These are phyloP conservation scores for Alviniconcha marisindica DNA, from an alignment of 1,140 invertebrate species.

Conservation along the genomic window DNA sequence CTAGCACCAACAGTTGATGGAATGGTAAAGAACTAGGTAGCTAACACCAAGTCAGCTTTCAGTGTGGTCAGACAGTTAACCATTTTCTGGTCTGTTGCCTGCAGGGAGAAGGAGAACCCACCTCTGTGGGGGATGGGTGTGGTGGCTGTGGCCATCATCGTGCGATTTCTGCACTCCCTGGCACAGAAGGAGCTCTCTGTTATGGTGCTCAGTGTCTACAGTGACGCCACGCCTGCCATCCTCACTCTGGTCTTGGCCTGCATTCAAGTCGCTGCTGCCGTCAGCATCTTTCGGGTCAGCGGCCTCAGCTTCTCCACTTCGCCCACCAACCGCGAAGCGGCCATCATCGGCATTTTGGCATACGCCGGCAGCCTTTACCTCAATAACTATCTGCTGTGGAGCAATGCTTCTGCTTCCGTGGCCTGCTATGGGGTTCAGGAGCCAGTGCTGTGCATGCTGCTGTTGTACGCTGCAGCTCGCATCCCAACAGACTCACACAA, in stretches of 20 bases:
- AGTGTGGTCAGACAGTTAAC: neutral
- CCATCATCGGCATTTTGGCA: neutral
- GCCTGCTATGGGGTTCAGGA: conserved; percentile 15
- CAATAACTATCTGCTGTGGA: conserved; percentile 25
- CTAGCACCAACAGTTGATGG: too few species aligned
- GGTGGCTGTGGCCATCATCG: conserved; percentile 19
- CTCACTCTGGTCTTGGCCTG: neutral
- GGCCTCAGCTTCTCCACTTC: conserved; percentile 3
- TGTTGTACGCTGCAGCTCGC: conserved; percentile 7
- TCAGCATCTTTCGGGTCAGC: neutral
- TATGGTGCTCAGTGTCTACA: neutral
- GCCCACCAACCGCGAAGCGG: conserved; percentile 21
- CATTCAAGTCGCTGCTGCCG: neutral
- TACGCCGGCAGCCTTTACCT: conserved; percentile 12
- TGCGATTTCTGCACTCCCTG: conserved; percentile 14
- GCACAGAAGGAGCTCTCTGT: conserved; percentile 29
- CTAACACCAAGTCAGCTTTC: neutral
- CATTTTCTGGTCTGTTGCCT: neutral
- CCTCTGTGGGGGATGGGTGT: conserved; percentile 35
- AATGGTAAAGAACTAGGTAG: neutral
- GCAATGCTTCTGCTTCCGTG: neutral
- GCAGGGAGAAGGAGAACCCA: conserved; percentile 32
- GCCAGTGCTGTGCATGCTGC: conserved; percentile 18
- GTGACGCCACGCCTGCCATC: neutral
- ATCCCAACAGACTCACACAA: conserved; percentile 1